Conservation (phyloP, 2,113 vertebrate species). For the Zapornia atra region DNA sequence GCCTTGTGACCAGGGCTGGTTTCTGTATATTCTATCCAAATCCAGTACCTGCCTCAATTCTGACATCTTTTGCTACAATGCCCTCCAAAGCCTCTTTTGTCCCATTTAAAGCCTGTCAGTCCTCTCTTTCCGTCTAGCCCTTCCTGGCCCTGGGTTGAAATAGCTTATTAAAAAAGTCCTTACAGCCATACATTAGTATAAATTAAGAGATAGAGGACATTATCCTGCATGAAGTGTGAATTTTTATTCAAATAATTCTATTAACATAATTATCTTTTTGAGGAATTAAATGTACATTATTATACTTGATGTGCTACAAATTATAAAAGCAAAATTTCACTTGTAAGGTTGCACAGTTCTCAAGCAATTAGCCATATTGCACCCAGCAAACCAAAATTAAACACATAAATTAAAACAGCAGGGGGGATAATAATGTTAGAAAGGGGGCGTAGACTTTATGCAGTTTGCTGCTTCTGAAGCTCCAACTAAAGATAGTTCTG, state of each 20-base stretch:
- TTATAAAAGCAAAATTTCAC: constrained; percentile 74
- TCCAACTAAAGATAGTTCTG: constrained; percentile 34
- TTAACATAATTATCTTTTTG: constrained; percentile 80
- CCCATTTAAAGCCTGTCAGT: background rate
- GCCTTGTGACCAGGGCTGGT: background rate
- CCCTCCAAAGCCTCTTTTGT: background rate
- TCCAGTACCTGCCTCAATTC: background rate
- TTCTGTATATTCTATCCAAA: background rate
- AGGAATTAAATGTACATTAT: constrained; percentile 81
- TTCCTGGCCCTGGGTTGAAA: constrained; percentile 4
- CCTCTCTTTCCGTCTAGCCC: background rate
- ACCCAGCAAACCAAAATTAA: constrained; percentile 78
- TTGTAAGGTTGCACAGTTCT: constrained; percentile 71
- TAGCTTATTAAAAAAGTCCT: constrained; percentile 70
- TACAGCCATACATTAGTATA: constrained; percentile 72
- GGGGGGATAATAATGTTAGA: constrained; percentile 67
- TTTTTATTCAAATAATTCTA: constrained; percentile 82
- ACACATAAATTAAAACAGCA: constrained; percentile 79
- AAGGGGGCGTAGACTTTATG: constrained; percentile 36
- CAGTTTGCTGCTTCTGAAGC: constrained; percentile 1
- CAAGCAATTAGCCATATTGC: constrained; percentile 77
- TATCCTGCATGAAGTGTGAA: constrained; percentile 65
- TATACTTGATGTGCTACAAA: constrained; percentile 76
- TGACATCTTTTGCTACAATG: background rate
- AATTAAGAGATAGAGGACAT: constrained; percentile 73